Evolutionary conservation across 2,888 invertebrate genomes (phyloP), one percentile per base, ranked within the genome.

Genomic region (Ectemnius lituratus): DNA sequence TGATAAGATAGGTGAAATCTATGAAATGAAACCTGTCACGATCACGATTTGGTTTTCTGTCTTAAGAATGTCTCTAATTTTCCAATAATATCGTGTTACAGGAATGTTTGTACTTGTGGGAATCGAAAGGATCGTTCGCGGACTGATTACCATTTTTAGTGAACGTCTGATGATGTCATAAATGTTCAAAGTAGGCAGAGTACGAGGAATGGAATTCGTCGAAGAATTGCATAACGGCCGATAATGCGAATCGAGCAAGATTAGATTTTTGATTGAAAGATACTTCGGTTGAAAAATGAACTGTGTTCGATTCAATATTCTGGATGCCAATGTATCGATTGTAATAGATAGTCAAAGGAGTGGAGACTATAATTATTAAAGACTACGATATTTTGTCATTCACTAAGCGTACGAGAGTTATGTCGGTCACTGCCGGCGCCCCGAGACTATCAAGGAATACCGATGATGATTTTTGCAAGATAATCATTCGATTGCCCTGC

Each of bases 1-100:
- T 57, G 81, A 81, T 81, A 81, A 81, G 81, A 81, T 81, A 82
- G 59, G 56, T 20, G 52, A 46, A 59, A 59, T 74, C 37, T 37
- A 37, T 37, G 37, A 37, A 37, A 37, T 37, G 37, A 37, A 37
- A 74, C 59, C 69, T 61, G 56, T 27, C 72, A 70, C 56, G 23
- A 46, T 66, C 62, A 56, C 58, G 49, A 62, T 72, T 66, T 67
- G 49, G 52, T 16, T 61, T 52, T 8, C 68, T 46, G 23, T 37
- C 37, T 37, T 37, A 4, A 8, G 11, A 6, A 1, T 37, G n/a
- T 37, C 8, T 37, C 37, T 11, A 37, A 11, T 37, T 37, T 37
- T 6, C 8, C 11, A 37, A 37, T 37, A 11, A 37, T 23, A 3
- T 23, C 37, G 37, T 6, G 2, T 37, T 37, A 6, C 2, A 11